phyloP scores from a whole-genome alignment of 2,113 vertebrate species.

The Chiloscyllium plagiosum region DNA sequence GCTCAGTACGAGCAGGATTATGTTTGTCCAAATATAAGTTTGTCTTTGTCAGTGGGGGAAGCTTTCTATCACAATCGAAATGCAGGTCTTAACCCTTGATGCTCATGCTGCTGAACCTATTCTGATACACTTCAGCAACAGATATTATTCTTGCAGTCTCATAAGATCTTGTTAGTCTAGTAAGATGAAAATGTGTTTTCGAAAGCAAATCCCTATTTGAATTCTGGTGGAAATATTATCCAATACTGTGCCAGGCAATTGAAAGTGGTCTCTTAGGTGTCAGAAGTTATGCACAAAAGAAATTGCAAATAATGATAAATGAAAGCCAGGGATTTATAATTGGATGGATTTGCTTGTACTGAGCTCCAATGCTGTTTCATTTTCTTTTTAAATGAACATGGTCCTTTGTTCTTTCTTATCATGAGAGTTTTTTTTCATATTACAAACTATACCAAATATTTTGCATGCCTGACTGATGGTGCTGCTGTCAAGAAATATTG shows the following conservation, averaged over 20 bases:
- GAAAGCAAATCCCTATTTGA: neutral
- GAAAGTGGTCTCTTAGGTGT: neutral
- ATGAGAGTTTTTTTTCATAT: neutral
- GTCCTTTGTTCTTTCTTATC: neutral
- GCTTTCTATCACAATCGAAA: neutral
- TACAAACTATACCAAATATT: neutral
- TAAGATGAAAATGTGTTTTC: slow-evolving; percentile 12
- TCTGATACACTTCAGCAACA: neutral
- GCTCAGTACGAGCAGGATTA: neutral
- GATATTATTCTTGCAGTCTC: slow-evolving; percentile 12
- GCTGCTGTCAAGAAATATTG: neutral
- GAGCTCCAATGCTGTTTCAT: neutral
- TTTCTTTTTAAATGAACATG: neutral
- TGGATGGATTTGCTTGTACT: neutral
- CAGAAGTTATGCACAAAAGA: neutral
- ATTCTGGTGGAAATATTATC: neutral
- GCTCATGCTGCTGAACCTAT: neutral
- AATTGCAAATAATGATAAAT: slow-evolving; percentile 5
- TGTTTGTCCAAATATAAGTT: too few species aligned
- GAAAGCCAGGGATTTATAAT: neutral
- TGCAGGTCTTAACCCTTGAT: neutral
- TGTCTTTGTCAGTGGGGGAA: too few species aligned
- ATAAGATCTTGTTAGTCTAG: slow-evolving; percentile 24
- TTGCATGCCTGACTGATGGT: neutral
- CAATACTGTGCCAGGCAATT: neutral